Evolutionary conservation across 92 coral and sea anemone species (phyloP), one percentile per base, ranked within the genome.

Genomic region (Porites divaricata): DNA sequence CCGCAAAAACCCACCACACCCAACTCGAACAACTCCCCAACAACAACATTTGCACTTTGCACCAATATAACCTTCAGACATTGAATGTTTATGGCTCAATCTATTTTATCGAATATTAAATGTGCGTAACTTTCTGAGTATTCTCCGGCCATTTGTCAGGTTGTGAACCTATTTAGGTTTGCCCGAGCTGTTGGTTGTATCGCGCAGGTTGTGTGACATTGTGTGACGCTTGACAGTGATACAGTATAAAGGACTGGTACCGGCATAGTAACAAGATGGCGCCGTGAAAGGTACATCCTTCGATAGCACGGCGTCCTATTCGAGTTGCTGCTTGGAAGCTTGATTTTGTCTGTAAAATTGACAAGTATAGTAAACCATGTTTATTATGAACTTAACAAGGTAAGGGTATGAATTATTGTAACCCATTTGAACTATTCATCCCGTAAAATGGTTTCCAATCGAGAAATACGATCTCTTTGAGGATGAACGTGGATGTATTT

Each of bases 231-330:
- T 4, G 41, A 70, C 76, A 67, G 68, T 51, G 77, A 73, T 17
- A 49, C 10, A 5, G 76, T 45, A 19, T 2, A 56, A 1, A 79
- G 21, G 65, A 67, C 76, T 80, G 84, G 84, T n/a, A n/a, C 76
- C 57, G 57, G 56, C 84, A 51, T 79, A 79, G 83, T 79, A 51
- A 79, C 83, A 79, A 79, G 65, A 79, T 67, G 75, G 83, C 66
- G n/a, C 63, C 11, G 21, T 16, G 11, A 45, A 19, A 1, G 17
- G 12, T 20, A 53, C 65, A 67, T 79, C 76, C 84, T 80, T 52
- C 56, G 53, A 53, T 0, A 1, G 45, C 6, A 24, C 4, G 26
- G 84, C 75, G 75, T 75, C 79, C 12, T 11, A 19, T n/a, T 54
- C 49, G 1, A 13, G 23, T 62, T 41, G 70, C 61, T 76, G 81